Evolutionary conservation across 2,797 vertebrate species (phyloP), one percentile per base, ranked within the genome.

Genomic region (Poecile montanus): DNA sequence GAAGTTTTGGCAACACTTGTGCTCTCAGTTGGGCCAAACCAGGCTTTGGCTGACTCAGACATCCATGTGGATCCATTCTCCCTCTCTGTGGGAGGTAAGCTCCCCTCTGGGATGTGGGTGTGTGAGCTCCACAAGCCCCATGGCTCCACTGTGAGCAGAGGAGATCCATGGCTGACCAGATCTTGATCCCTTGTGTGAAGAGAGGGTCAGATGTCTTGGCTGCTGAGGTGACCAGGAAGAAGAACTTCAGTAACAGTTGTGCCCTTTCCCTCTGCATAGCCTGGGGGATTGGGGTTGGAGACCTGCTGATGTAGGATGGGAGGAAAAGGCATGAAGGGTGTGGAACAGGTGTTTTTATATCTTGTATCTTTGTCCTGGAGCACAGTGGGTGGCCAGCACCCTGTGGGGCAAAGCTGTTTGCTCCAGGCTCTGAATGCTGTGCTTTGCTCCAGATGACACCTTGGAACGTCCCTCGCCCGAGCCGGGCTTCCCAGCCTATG

Each of bases 11-110:
- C 84, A 27, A 22, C 60, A 0, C 91, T 97, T 1, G 26, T 56
- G 10, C 62, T 58, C 8, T 75, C 95, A 0, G 11, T 97, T 10
- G 79, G 86, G 29, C 70, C 89, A 6, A n/a, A 86, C 7, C 75
- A 93, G n/a, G 44, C 78, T 51, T 61, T 97, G 91, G 96, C 90
- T 57, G 96, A 40, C 19, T 97, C 97, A 10, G 36, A 12, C 23
- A 88, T 97, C 71, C 92, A 62, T 6, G 96, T 94, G 77, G 96
- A 95, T 26, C 85, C 92, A 0, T 86, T 63, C 16, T 96, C 93
- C 7, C 54, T 96, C 8, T 15, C 25, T 16, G 85, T 93, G 30
- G 96, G 93, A 93, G 97, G 94, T 96, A 53, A 84, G 95, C 16
- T 53, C 23, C 26, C 20, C 21, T 42, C 27, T 42, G 16, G 36